Conservation (phyloP, 2,113 vertebrate genomes). For the Andinoacara biseriatus region DNA sequence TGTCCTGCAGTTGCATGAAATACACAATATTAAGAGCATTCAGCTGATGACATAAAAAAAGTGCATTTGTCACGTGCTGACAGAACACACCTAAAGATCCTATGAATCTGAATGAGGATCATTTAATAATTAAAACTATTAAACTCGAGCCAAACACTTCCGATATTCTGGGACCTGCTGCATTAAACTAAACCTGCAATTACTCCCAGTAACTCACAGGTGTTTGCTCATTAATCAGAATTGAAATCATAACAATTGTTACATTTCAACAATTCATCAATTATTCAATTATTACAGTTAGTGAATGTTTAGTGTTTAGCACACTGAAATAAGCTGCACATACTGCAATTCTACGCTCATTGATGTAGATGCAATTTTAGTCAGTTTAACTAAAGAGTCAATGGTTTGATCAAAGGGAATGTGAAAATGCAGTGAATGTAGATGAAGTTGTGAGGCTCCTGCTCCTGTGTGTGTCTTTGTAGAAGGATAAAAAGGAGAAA, state of each 20-base stretch:
- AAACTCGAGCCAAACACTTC: too few relatives aligned
- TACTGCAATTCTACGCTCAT: not conserved
- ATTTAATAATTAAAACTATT: too few relatives aligned
- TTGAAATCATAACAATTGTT: not conserved
- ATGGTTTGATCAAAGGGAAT: constrained; percentile 1
- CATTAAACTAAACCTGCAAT: too few relatives aligned
- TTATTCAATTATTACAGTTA: not conserved
- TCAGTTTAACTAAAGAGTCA: not conserved
- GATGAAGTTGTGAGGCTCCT: constrained; percentile 6
- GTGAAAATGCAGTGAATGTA: not conserved
- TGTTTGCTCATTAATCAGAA: too few relatives aligned
- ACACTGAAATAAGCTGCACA: not conserved
- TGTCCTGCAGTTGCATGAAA: not conserved
- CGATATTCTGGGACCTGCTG: too few relatives aligned
- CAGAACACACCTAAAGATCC: too few relatives aligned
- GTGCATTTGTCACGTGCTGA: too few relatives aligned
- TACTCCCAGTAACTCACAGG: too few relatives aligned
- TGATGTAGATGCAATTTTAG: not conserved
- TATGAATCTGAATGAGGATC: too few relatives aligned
- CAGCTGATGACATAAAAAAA: not conserved
- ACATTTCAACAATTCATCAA: not conserved
- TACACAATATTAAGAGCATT: not conserved
- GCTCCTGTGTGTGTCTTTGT: constrained; percentile 8
- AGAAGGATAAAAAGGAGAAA: constrained; percentile 6
- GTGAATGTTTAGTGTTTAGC: not conserved